Evolutionary conservation across 2,888 invertebrate genomes (phyloP), one percentile per base, ranked within the genome.

Genomic region (Sinopyrophorus schimmeli): DNA sequence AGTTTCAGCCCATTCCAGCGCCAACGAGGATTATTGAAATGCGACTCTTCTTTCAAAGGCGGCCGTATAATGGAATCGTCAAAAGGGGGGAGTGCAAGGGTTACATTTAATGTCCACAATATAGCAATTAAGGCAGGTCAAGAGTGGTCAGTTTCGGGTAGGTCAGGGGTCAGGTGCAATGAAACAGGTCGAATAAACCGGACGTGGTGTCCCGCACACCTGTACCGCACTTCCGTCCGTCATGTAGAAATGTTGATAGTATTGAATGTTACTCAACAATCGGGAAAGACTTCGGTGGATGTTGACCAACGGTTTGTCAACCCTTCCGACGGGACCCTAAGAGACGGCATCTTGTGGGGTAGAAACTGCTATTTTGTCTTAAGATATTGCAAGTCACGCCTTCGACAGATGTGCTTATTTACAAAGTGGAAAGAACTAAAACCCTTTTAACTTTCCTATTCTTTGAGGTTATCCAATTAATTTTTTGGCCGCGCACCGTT

Each of bases 331-430:
- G 32, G 31, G 39, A 38, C 49, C 38, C 40, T 40, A 32, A 28
- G 39, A 40, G 44, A 39, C n/a, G 28, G 23, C 44, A 21, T 39
- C 50, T 50, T 50, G 52, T 35, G 42, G 16, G 32, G 31, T 32
- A 28, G 26, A 42, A 35, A 27, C 28, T 43, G 40, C 35, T 32
- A 37, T 50, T 28, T 34, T 30, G 34, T 28, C 31, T 38, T 37
- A 26, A 47, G 47, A 54, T 59, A 68, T 68, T 66, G 67, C 70
- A 65, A 70, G 70, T 70, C 69, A 70, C 68, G 68, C 61, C 60
- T 55, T 58, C 52, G 62, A 66, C 70, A 70, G 68, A 70, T 70
- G 70, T 66, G 64, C 65, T 63, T 62, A 60, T 66, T 63, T 65
- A 60, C 62, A 55, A 57, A 61, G 55, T 58, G 56, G 58, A 67